Evolutionary conservation across 2,797 vertebrate genomes (phyloP).

Genomic region (Aratinga solstitialis): DNA sequence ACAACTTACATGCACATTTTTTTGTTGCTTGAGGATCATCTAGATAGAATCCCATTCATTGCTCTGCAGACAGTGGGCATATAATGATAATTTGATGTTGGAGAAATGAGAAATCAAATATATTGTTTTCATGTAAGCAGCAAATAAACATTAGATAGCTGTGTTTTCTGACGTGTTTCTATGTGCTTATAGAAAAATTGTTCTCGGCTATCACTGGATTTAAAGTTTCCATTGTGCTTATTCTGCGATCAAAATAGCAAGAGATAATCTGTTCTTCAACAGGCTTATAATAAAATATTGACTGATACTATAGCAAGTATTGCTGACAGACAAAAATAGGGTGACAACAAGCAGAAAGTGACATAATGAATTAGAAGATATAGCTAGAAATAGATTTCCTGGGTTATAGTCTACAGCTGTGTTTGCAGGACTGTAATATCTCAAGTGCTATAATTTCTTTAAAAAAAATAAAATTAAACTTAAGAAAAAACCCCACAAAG

Average conservation of each 20-base stretch:
- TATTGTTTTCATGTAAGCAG: not conserved
- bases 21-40: not conserved
- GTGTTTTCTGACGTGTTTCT: not conserved
- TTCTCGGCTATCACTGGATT: not conserved
- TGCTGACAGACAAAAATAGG: not conserved
- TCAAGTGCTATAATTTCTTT: not conserved
- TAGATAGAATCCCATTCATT: not conserved
- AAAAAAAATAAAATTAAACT: not conserved
- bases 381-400: not conserved
- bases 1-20: not conserved
- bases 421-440: not conserved
- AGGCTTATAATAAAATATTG: not conserved
- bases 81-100: not conserved
- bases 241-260: not conserved
- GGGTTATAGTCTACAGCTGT: not conserved
- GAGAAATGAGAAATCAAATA: not conserved
- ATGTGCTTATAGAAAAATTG: not conserved
- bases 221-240: not conserved
- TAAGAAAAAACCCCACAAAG: not conserved
- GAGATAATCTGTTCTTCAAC: not conserved
- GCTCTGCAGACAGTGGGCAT: not conserved
- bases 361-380: not conserved
- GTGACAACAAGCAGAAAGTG: not conserved
- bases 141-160: not conserved
- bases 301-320: not conserved